Base-by-base conservation (phyloP, 2,888 invertebrate species). In the Apantesis nais region DNA sequence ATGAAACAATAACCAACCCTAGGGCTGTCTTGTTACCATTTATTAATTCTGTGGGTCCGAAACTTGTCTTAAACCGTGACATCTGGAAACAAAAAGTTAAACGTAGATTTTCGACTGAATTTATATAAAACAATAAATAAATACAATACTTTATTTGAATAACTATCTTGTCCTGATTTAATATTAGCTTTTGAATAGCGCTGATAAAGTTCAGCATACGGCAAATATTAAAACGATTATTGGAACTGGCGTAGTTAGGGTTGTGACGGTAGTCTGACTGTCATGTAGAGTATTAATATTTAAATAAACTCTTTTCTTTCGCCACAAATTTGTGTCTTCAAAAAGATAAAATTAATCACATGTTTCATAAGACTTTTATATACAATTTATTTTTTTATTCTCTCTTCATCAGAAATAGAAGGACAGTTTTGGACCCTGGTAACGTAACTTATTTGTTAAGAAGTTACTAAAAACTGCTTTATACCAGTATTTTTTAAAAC, bases 11-110 rank as follows among this genome's bases (percentile, higher is more conserved):
- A 22, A 31, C 31, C 22, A 29, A 19, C 41, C 29, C 25, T 34
- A 64, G 8, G 62, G 29, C 64, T 52, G 64, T 29, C 29, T n/a
- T 64, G 31, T 64, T 64, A 48, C 48, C 48, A 64, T 31, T 62
- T n/a, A 31, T 48, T 64, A 48, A 48, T 64, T 31, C 22, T 64
- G 44, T 48, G 48, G 64, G 31, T 48, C 37, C 37, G 12, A 37
- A 48, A 19, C 22, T 64, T 31, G 48, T 25, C 29, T 58, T 48
- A 22, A 31, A 64, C 19, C 11, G 22, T 31, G 48, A 39, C 48
- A 64, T 41, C 64, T 48, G 64, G 22, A 31, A 19, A 44, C 64
- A 29, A 44, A 48, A 48, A 22, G 29, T 48, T 31, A 19, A 12
- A 64, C 12, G 19, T 64, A 48, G 14, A 22, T 16, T 31, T 64